Evolutionary conservation across 2,113 vertebrate genomes (phyloP).

Genomic region (Willisornis vidua): DNA sequence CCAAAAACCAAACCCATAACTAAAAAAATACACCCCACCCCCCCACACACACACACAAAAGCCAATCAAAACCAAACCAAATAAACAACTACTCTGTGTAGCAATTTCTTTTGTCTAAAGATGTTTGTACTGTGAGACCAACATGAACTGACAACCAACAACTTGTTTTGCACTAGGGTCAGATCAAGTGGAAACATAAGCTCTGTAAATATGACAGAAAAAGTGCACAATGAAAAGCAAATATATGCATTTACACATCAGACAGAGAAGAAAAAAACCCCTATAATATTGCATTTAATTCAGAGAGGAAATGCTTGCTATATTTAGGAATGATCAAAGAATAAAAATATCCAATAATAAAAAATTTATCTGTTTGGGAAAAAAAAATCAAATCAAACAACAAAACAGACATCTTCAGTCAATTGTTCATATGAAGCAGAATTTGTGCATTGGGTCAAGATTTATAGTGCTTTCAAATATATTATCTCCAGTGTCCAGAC

Average conservation of each 20-base stretch:
- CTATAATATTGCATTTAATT: neutral
- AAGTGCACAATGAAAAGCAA: neutral
- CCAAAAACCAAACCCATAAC: neutral
- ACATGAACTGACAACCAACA: neutral
- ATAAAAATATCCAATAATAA: neutral
- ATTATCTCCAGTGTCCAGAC: neutral
- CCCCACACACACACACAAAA: neutral
- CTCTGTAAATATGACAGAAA: neutral
- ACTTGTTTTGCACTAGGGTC: neutral
- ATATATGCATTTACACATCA: neutral
- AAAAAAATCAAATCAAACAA: neutral
- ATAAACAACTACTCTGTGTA: neutral
- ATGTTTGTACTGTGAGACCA: neutral
- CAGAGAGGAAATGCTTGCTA: neutral
- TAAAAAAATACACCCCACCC: neutral
- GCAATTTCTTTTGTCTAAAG: neutral
- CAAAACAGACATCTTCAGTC: neutral
- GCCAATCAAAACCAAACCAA: neutral
- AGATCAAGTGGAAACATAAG: neutral
- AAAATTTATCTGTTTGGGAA: neutral
- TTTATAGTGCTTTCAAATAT: neutral
- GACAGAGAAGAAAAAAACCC: neutral
- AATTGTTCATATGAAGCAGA: neutral
- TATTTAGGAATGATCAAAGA: neutral
- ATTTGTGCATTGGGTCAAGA: fast-evolving